Percentiles rank a stretch among this genome's conserved stretches.
Conservation (phyloP, 2,113 vertebrate genomes). For the Pterocles gutturalis region DNA sequence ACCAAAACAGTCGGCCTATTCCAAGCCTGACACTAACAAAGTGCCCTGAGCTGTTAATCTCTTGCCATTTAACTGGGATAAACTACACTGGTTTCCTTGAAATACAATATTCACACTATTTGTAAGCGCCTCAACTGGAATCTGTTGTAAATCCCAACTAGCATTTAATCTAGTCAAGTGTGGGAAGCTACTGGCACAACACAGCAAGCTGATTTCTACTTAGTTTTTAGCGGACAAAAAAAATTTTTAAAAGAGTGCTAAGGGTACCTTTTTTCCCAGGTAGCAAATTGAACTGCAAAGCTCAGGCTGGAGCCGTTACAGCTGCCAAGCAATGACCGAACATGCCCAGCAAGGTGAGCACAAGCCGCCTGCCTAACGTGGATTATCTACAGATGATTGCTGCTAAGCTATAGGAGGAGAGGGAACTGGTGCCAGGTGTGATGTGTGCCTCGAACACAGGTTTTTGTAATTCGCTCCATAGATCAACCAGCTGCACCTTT, state of each 20-base stretch:
- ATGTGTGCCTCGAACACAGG: accelerated
- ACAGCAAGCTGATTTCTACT: not conserved
- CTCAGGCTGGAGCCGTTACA: not conserved
- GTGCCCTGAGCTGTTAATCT: constrained; percentile 64
- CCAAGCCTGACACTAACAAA: not conserved
- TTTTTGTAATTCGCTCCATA: not conserved
- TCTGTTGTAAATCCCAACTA: constrained; percentile 48
- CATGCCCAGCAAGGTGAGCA: not conserved
- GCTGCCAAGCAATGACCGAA: not conserved
- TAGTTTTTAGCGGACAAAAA: accelerated
- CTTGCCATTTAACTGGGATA: constrained; percentile 55
- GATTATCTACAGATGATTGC: not conserved
- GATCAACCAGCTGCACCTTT: not conserved
- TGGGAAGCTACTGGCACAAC: not conserved
- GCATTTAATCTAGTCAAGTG: not conserved
- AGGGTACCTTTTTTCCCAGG: not conserved
- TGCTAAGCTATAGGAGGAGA: not conserved
- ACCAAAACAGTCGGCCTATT: not conserved
- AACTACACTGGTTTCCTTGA: constrained; percentile 46
- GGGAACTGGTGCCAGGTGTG: not conserved
- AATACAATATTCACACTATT: constrained; percentile 69
- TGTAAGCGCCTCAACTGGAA: constrained; percentile 28
- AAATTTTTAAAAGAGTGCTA: not conserved
- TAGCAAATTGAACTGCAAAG: accelerated
- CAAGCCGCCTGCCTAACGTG: not conserved